These are phyloP conservation scores for Linyphia triangularis DNA, from an alignment of 2,888 invertebrate species.

Conservation along the genomic window DNA sequence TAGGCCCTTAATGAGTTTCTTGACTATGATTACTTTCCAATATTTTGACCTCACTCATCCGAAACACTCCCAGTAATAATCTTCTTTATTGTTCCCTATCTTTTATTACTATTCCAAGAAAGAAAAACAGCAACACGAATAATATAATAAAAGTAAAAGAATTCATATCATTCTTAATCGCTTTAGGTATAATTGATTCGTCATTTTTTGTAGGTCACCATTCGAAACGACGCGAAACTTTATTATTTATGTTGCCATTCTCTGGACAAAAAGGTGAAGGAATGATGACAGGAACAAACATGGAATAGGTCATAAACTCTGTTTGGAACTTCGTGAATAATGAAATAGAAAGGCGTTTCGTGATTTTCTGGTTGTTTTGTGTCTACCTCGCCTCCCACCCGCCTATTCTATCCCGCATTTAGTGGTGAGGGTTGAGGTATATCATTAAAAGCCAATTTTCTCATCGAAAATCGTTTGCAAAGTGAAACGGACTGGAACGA, in stretches of 20 bases:
- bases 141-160: background rate
- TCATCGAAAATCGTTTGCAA: background rate
- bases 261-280: too few species aligned
- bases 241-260: background rate
- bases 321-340: background rate
- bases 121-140: background rate
- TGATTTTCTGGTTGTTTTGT: constrained; percentile 20
- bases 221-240: background rate
- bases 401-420: background rate
- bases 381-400: background rate
- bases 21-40: background rate
- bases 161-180: background rate
- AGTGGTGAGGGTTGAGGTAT: background rate
- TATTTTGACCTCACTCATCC: background rate
- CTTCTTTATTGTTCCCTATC: background rate
- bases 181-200: background rate
- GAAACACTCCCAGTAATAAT: background rate
- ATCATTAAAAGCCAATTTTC: constrained; percentile 19
- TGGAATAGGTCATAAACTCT: constrained; percentile 6
- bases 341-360: constrained; percentile 5
- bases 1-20: background rate
- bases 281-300: constrained; percentile 6
- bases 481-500: background rate
- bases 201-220: background rate
- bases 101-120: too few species aligned